A percentile compares a stretch with the other conserved stretches of the same genome.
Conservation (phyloP, 2,797 vertebrate species). For the Rhinatrema bivittatum region DNA sequence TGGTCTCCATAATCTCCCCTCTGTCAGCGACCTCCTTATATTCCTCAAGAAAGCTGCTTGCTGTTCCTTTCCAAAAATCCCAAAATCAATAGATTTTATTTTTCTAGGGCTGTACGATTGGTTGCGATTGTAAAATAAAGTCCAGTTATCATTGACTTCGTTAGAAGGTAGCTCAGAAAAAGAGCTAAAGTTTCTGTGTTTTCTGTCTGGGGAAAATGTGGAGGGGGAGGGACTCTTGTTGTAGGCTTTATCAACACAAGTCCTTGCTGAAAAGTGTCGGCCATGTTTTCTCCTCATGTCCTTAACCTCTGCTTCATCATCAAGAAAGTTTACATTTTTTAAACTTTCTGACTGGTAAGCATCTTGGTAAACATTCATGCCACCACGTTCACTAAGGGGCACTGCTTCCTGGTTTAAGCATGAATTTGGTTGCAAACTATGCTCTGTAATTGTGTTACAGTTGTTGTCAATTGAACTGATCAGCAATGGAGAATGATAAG, state of each 20-base stretch:
- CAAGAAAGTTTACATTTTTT: constrained; percentile 30
- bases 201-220: constrained; percentile 2
- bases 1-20: constrained; percentile 58
- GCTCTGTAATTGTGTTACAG: constrained; percentile 13
- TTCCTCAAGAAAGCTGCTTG: constrained; percentile 60
- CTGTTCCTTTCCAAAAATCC: constrained; percentile 65
- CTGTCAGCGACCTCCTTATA: constrained; percentile 60
- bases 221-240: constrained; percentile 19
- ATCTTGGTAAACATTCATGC: constrained; percentile 14
- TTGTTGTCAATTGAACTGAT: constrained; percentile 20
- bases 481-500: neutral
- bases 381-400: constrained; percentile 7
- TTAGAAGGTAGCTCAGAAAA: constrained; percentile 49
- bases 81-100: constrained; percentile 46
- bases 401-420: constrained; percentile 15
- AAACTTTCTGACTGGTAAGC: constrained; percentile 28
- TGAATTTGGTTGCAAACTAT: constrained; percentile 3
- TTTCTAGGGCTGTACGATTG: constrained; percentile 26
- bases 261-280: constrained; percentile 51
- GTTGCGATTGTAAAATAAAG: neutral
- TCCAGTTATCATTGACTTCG: constrained; percentile 54
- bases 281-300: constrained; percentile 31
- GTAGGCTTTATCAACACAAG: constrained; percentile 24
- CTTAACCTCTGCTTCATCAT: constrained; percentile 10
- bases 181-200: constrained; percentile 44